Conservation (phyloP, 2,888 invertebrate genomes). For the Drymonia ruficornis region DNA sequence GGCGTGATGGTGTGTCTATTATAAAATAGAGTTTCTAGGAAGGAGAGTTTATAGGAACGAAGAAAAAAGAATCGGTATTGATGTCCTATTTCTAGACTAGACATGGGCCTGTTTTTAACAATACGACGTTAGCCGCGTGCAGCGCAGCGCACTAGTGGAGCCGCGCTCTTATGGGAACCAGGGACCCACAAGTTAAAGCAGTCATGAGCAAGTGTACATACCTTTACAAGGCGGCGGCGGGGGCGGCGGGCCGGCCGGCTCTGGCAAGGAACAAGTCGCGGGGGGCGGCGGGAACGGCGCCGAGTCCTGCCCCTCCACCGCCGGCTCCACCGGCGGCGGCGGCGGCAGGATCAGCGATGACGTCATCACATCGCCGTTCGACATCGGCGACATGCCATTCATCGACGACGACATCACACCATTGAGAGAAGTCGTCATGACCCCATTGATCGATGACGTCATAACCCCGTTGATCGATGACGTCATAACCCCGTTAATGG, state of each 20-base stretch:
- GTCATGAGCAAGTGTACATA: neutral
- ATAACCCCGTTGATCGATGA: constrained; percentile 36
- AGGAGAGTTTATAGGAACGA: no score
- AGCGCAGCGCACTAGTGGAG: no score
- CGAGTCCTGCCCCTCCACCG: constrained; percentile 50
- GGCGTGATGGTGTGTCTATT: no score
- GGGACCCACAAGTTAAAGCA: no score
- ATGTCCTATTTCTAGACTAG: no score
- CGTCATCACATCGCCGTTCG: constrained; percentile 58
- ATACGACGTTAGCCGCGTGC: no score
- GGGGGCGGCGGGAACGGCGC: constrained; percentile 73
- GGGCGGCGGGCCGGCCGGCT: constrained; percentile 90
- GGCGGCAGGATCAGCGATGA: constrained; percentile 62
- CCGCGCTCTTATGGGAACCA: no score
- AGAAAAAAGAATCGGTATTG: no score
- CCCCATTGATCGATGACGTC: constrained; percentile 38
- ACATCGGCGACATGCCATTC: constrained; percentile 29
- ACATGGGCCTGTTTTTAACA: no score
- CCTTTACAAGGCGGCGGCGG: constrained; percentile 73
- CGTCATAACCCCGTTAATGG: constrained; percentile 42
- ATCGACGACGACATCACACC: constrained; percentile 36
- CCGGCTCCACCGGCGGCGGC: constrained; percentile 56
- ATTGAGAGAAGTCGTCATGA: constrained; percentile 45
- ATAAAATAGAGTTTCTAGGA: no score
- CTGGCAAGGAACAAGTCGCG: constrained; percentile 86